These are phyloP conservation scores for Florisuga fusca DNA, from an alignment of 2,797 vertebrate genomes.

Conservation along the genomic window DNA sequence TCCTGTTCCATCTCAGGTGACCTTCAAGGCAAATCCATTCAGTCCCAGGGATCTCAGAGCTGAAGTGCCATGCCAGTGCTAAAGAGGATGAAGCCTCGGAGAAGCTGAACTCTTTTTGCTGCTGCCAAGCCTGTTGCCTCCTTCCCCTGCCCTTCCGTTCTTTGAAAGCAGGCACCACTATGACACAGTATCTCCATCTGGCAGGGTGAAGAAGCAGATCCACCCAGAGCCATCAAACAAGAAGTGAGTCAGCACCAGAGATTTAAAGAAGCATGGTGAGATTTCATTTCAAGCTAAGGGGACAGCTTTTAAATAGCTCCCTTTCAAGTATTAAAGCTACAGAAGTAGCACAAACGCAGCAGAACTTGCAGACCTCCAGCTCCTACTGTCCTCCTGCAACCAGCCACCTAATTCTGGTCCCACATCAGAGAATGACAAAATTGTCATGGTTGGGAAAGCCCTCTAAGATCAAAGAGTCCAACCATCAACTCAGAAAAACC, in stretches of 20 bases:
- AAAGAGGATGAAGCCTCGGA: constrained; percentile 72
- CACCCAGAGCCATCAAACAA: constrained; percentile 60
- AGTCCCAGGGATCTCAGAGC: not conserved
- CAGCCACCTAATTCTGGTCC: not conserved
- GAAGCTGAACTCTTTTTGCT: constrained; percentile 48
- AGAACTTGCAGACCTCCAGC: not conserved
- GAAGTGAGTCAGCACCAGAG: constrained; percentile 48
- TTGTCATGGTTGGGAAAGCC: too few relatives aligned
- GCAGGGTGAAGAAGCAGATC: constrained; percentile 74
- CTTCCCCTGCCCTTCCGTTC: constrained; percentile 70
- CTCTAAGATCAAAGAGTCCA: too few relatives aligned
- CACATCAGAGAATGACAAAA: not conserved
- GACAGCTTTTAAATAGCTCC: constrained; percentile 50
- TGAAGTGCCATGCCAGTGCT: not conserved
- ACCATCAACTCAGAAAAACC: too few relatives aligned
- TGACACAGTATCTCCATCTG: constrained; percentile 76
- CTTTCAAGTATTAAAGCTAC: constrained; percentile 12
- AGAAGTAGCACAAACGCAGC: not conserved
- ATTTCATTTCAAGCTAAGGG: constrained; percentile 31
- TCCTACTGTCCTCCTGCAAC: not conserved
- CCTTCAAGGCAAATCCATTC: constrained; percentile 56
- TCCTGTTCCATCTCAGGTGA: constrained; percentile 59
- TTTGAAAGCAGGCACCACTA: constrained; percentile 71
- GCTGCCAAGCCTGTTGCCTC: constrained; percentile 70
- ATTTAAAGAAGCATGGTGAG: constrained; percentile 63